Evolutionary conservation across 2,797 vertebrate species (phyloP), one percentile per base, ranked within the genome.

Genomic region (Varecia variegata): DNA sequence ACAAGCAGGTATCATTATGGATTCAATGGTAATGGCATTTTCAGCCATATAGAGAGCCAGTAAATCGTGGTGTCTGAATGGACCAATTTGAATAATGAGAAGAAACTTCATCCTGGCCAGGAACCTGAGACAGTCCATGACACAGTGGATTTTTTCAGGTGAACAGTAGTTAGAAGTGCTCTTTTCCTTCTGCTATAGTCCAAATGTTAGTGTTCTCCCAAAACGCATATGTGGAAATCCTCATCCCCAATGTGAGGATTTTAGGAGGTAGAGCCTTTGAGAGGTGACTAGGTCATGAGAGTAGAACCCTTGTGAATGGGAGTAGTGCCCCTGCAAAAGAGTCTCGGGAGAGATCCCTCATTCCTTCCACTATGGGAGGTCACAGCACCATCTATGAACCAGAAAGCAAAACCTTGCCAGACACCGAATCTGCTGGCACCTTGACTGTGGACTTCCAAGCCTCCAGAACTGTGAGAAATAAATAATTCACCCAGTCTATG

Each of bases 1-100:
- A 52, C 40, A 90, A 76, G 68, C 35, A 83, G 11, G 6, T 27
- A 52, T 76, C 94, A 23, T 67, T 88, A 68, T 27, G 68, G 65
- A 89, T 56, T 84, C 86, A 25, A 47, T 25, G 32, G 50, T 43
- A 79, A 83, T 52, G 76, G 56, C 62, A 93, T 70, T 96, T 97
- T 65, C 38, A 93, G 38, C 74, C 90, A 74, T 12, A 43, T 0
- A 23, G 21, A 97, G 43, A 92, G 60, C 43, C 52, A 96, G 32
- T 62, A 94, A 95, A 92, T 47, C 88, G 18, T 88, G 85, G 93
- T 94, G 86, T 71, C 58, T 93, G 60, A 92, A 84, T 21, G 81
- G 60, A 82, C 27, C 52, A 3, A 50, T 73, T 65, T 80, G 40
- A 91, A 92, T 92, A 90, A 96, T 88, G 82, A 96, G 80, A 93